Conservation (phyloP, 2,888 invertebrate genomes). For the Dicyrtomina minuta region DNA sequence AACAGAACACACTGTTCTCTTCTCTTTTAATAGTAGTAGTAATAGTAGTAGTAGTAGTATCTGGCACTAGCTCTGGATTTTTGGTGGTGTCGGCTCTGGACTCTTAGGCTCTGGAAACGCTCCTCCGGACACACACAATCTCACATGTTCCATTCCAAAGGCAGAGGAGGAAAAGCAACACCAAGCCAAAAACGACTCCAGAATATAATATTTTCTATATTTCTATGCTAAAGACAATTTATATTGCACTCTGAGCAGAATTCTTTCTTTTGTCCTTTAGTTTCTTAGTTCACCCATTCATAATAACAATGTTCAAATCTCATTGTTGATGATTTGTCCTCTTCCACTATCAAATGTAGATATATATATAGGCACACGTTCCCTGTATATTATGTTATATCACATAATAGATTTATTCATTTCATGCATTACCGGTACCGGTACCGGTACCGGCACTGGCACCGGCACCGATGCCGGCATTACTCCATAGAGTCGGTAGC, state of each 20-base stretch:
- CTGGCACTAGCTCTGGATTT: no score
- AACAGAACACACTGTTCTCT: not conserved
- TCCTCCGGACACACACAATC: not conserved
- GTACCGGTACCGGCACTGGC: no score
- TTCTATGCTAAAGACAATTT: slow-evolving; percentile 26
- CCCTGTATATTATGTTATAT: no score
- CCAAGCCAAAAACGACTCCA: not conserved
- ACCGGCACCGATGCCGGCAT: no score
- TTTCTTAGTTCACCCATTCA: slow-evolving; percentile 7
- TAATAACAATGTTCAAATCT: slow-evolving; percentile 5
- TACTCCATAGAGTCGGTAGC: no score
- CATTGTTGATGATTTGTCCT: not conserved
- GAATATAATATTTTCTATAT: slow-evolving; percentile 1
- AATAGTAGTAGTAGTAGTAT: no score
- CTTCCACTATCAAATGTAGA: no score
- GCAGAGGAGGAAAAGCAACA: no score
- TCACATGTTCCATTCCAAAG: slow-evolving; percentile 3
- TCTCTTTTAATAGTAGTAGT: not conserved
- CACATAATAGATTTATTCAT: no score
- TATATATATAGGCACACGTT: no score
- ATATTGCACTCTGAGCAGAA: slow-evolving; percentile 14
- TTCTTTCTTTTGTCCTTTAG: slow-evolving; percentile 25
- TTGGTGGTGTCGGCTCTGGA: no score
- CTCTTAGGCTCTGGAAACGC: not conserved
- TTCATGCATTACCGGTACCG: no score